Percentiles rank a stretch among this genome's conserved stretches.
phyloP scores from a whole-genome alignment of 2,797 vertebrate genomes.

The Microcaecilia unicolor region DNA sequence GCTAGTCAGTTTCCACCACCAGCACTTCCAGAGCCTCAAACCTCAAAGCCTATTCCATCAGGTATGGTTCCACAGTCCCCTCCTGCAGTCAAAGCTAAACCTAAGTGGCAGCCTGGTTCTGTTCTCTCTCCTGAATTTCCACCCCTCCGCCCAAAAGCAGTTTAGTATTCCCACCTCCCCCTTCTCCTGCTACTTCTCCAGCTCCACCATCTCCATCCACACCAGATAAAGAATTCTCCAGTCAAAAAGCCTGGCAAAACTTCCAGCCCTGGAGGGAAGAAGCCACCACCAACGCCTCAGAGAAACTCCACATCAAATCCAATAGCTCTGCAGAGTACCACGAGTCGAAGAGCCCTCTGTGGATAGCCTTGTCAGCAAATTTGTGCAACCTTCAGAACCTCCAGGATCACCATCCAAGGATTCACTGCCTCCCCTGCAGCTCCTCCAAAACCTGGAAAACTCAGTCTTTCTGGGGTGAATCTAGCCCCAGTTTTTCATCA shows the following conservation, averaged over 20 bases:
- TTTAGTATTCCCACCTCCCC: conserved; percentile 48
- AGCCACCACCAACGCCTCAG: conserved; percentile 80
- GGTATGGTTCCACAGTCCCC: conserved; percentile 66
- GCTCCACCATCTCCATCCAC: conserved; percentile 60
- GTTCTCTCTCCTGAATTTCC: conserved; percentile 73
- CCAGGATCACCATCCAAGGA: conserved; percentile 73
- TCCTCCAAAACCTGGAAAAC: conserved; percentile 87
- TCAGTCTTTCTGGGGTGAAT: conserved; percentile 66
- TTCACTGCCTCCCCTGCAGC: conserved; percentile 56
- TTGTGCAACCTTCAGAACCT: conserved; percentile 60
- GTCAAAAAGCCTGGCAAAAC: conserved; percentile 63
- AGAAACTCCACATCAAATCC: conserved; percentile 78
- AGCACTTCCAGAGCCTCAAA: conserved; percentile 41
- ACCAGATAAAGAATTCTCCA: conserved; percentile 64
- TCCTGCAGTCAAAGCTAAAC: conserved; percentile 86
- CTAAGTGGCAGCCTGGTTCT: conserved; percentile 80
- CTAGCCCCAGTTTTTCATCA: conserved; percentile 71
- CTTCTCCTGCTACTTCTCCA: conserved; percentile 43
- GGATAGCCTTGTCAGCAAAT: conserved; percentile 82
- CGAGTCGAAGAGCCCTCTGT: conserved; percentile 74
- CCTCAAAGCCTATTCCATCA: conserved; percentile 51
- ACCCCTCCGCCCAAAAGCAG: conserved; percentile 80
- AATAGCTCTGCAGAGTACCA: conserved; percentile 62
- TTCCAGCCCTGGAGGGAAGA: conserved; percentile 65
- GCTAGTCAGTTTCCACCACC: conserved; percentile 79